Evolutionary conservation across 1,140 invertebrate species (phyloP), one percentile per base, ranked within the genome.

Genomic region (Danaus plexippus): DNA sequence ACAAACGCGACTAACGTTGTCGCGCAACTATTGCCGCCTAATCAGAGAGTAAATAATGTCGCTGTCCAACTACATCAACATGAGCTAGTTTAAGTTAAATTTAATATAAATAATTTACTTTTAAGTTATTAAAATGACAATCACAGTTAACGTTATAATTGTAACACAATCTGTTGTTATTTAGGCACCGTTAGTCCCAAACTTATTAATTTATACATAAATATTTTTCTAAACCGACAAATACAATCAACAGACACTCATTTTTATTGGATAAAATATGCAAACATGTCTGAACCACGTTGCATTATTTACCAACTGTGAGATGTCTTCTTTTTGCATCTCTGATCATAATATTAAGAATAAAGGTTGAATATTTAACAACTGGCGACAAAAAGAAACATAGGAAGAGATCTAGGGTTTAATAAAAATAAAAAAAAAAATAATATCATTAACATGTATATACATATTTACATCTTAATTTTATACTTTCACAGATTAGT

Each of bases 391-490:
- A 58, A 57, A 61, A 54, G 55, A 64, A 58, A 55, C 44, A 47
- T 54, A 12, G 32, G 52, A 22, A 53, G 55, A 43, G 52, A 55
- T 58, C 47, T 55, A 65, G 54, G 40, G 54, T 64, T 61, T 61
- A 57, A 61, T 61, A 61, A 54, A 55, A 61, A 46, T 53, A 61
- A 54, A 61, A 55, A 15, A 55, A 15, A 65, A 61, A 66, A 47
- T 66, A 66, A 66, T 68, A 68, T 66, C 66, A 66, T 63, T 66
- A 79, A 73, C 61, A 62, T 77, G 67, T 85, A 84, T 84, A 77
- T 85, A 85, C 81, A 85, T 85, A 85, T 85, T 85, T 85, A 85
- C 81, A 85, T 75, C 73, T 81, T 81, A 81, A 76, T 77, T 78
- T 84, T 67, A 75, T 61, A 66, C 47, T 54, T 66, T 70, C 60